A percentile compares a stretch with the other conserved stretches of the same genome.
Evolutionary conservation across 2,888 invertebrate species (phyloP).

Genomic region (Graphium colonna): DNA sequence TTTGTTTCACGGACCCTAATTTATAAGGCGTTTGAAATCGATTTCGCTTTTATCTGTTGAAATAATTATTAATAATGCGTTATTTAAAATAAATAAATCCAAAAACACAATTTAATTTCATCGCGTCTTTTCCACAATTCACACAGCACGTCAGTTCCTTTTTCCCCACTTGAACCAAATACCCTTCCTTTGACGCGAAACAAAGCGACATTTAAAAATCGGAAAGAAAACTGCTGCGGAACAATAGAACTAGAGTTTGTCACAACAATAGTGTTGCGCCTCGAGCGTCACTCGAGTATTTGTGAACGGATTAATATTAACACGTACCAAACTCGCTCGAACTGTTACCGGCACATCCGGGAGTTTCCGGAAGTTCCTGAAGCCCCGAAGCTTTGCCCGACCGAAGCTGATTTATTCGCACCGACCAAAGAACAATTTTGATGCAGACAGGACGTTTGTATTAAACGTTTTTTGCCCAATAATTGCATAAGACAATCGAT

Average conservation of each 20-base stretch:
- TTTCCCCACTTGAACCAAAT: not conserved
- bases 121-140: not conserved
- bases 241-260: not conserved
- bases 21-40: too few relatives aligned
- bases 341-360: slow-evolving; percentile 2
- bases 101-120: too few relatives aligned
- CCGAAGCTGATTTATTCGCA: slow-evolving; percentile 26
- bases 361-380: slow-evolving; percentile 10
- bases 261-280: not conserved
- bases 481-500: too few relatives aligned
- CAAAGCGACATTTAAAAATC: not conserved
- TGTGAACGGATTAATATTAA: slow-evolving; percentile 14
- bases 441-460: slow-evolving; percentile 28
- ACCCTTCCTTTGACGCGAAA: not conserved
- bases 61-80: too few relatives aligned
- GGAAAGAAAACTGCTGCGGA: not conserved
- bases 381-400: slow-evolving; percentile 18
- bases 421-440: slow-evolving; percentile 28
- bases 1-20: too few relatives aligned
- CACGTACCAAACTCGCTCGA: slow-evolving; percentile 1
- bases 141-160: not conserved
- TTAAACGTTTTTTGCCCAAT: not conserved
- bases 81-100: not conserved
- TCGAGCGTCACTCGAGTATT: slow-evolving; percentile 2
- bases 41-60: too few relatives aligned